phyloP scores from a whole-genome alignment of 92 coral and sea anemone genomes.

The Nematostella vectensis region DNA sequence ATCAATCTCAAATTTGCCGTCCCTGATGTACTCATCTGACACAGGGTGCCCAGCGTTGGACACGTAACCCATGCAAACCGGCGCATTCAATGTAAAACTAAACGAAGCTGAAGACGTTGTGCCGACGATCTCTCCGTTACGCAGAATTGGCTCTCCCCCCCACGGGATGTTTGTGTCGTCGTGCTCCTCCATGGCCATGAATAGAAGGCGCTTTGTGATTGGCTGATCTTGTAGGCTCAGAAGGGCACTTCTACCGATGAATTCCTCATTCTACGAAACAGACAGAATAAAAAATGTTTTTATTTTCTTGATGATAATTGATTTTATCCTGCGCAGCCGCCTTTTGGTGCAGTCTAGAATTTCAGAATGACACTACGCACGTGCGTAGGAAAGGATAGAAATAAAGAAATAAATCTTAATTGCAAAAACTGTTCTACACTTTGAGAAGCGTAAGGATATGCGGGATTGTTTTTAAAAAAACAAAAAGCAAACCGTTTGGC shows the following conservation, averaged over 20 bases:
- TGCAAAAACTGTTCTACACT: too few species aligned
- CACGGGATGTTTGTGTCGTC: slow-evolving; percentile 80
- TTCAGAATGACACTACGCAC: too few species aligned
- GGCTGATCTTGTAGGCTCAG: slow-evolving; percentile 24
- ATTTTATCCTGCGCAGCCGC: too few species aligned
- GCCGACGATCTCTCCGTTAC: slow-evolving; percentile 66
- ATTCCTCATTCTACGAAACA: slow-evolving; percentile 32
- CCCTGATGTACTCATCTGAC: slow-evolving; percentile 14
- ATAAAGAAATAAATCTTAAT: too few species aligned
- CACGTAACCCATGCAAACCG: slow-evolving; percentile 71
- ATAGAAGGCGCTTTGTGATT: slow-evolving; percentile 45
- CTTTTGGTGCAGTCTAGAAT: too few species aligned
- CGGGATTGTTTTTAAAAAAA: too few species aligned
- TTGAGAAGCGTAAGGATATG: too few species aligned
- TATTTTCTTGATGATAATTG: too few species aligned
- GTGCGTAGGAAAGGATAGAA: too few species aligned
- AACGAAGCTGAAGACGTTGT: slow-evolving; percentile 67
- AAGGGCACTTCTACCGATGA: slow-evolving; percentile 63
- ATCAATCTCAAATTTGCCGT: slow-evolving; percentile 35
- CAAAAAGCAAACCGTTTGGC: too few species aligned
- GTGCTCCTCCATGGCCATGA: slow-evolving; percentile 48
- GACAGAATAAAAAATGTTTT: too few species aligned
- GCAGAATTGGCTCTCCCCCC: slow-evolving; percentile 89
- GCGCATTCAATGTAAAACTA: slow-evolving; percentile 54
- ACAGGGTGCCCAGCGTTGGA: slow-evolving; percentile 26